These are phyloP conservation scores for Brachionichthys hirsutus DNA, from an alignment of 2,113 vertebrate genomes.

Conservation along the genomic window DNA sequence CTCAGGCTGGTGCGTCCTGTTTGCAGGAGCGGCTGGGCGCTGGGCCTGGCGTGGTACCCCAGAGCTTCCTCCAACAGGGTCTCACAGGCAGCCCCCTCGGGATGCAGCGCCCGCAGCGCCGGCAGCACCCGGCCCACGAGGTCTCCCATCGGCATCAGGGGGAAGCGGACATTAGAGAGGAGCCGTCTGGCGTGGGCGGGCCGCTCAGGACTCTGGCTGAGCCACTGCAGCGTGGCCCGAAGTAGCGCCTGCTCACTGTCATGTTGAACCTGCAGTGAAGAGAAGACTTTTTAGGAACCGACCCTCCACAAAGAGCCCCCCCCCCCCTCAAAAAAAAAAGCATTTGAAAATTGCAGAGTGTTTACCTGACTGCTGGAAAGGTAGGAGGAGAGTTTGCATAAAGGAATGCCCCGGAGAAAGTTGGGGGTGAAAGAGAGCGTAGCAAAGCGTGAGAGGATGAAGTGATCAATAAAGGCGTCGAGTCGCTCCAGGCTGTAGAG, in stretches of 20 bases:
- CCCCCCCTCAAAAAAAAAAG: not conserved
- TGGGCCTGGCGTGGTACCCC: conserved; percentile 82
- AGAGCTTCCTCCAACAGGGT: conserved; percentile 87
- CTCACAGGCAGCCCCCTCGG: conserved; percentile 81
- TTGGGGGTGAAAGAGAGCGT: conserved; percentile 84
- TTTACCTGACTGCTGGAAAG: conserved; percentile 79
- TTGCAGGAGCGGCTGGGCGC: conserved; percentile 87
- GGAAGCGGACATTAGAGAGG: conserved; percentile 88
- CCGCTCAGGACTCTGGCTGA: conserved; percentile 83
- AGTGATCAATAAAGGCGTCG: conserved; percentile 87
- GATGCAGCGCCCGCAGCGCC: conserved; percentile 81
- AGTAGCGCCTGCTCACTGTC: conserved; percentile 86
- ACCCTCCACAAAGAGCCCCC: not conserved
- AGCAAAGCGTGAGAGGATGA: conserved; percentile 85
- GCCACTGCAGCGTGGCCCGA: conserved; percentile 88
- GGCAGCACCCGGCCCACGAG: conserved; percentile 85
- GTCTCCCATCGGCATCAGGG: conserved; percentile 84
- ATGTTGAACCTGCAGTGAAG: conserved; percentile 78
- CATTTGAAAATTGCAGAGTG: not conserved
- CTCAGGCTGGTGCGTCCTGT: conserved; percentile 80
- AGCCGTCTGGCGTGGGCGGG: conserved; percentile 79
- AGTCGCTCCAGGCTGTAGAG: conserved; percentile 91
- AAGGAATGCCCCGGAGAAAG: conserved; percentile 84
- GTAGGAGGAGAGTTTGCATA: conserved; percentile 86
- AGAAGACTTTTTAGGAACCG: not conserved